A percentile compares a stretch with the other conserved stretches of the same genome.
phyloP scores from a whole-genome alignment of 2,888 invertebrate genomes.

The Eilema depressum region DNA sequence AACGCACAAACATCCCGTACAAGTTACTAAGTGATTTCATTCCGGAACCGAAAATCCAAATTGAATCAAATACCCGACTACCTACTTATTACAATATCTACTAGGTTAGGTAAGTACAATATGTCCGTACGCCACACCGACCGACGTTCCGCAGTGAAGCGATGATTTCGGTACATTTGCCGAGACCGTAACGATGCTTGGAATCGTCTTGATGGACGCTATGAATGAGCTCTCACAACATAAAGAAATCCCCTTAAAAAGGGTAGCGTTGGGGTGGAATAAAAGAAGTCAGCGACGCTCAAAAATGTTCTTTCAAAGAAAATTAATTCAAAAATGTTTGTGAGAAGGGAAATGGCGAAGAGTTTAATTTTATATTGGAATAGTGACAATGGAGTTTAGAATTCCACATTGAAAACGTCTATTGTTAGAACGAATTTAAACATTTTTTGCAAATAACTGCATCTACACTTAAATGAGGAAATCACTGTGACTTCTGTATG shows the following conservation, averaged over 20 bases:
- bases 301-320: slow-evolving; percentile 56
- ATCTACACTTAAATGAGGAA: not conserved
- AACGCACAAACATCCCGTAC: slow-evolving; percentile 46
- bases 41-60: slow-evolving; percentile 61
- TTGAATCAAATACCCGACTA: slow-evolving; percentile 72
- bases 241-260: slow-evolving; percentile 88
- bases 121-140: slow-evolving; percentile 72
- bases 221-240: slow-evolving; percentile 88
- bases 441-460: slow-evolving; percentile 23
- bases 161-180: slow-evolving; percentile 88
- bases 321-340: slow-evolving; percentile 57
- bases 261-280: slow-evolving; percentile 83
- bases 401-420: slow-evolving; percentile 23
- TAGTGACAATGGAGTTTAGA: slow-evolving; percentile 36
- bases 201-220: slow-evolving; percentile 90
- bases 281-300: slow-evolving; percentile 57
- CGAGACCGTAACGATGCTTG: slow-evolving; percentile 88
- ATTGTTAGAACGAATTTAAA: slow-evolving; percentile 7
- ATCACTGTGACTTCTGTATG: not conserved
- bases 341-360: slow-evolving; percentile 39
- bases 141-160: slow-evolving; percentile 78
- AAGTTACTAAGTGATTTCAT: slow-evolving; percentile 53
- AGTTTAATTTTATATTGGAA: slow-evolving; percentile 48
- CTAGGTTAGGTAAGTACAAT: slow-evolving; percentile 76
- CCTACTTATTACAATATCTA: slow-evolving; percentile 70